Percentiles rank a stretch among this genome's conserved stretches.
Evolutionary conservation across 1,140 invertebrate genomes (phyloP).

Genomic region (Harlomillsia oculata): DNA sequence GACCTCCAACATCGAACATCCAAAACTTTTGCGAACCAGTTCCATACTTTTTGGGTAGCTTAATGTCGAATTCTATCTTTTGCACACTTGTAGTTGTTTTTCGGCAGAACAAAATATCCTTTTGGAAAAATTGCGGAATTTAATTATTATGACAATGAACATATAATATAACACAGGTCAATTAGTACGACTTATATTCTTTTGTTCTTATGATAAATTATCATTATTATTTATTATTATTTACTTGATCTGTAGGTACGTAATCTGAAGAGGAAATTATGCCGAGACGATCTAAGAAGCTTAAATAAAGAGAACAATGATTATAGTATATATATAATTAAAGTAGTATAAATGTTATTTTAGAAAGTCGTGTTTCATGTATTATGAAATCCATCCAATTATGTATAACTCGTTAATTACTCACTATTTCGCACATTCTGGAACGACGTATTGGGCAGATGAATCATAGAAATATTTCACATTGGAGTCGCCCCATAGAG

Average conservation of each 20-base stretch:
- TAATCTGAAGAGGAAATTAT: constrained; percentile 51
- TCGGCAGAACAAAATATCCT: constrained; percentile 59
- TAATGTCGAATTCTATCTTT: constrained; percentile 60
- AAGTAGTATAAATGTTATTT: no score
- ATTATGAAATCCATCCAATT: no score
- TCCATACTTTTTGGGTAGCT: constrained; percentile 55
- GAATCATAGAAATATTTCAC: constrained; percentile 45
- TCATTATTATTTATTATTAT: background rate
- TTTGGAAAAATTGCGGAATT: no score
- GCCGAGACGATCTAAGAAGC: constrained; percentile 57
- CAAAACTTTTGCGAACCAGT: constrained; percentile 57
- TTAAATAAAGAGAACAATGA: no score
- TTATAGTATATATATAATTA: no score
- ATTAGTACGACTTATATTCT: background rate
- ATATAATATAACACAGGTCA: constrained; percentile 5
- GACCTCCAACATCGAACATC: constrained; percentile 72
- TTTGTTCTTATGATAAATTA: background rate
- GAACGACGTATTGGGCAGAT: constrained; percentile 47
- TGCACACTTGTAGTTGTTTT: constrained; percentile 59
- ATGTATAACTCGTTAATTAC: no score
- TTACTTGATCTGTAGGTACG: constrained; percentile 51
- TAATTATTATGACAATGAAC: no score
- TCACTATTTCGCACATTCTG: constrained; percentile 51
- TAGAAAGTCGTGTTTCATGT: no score
- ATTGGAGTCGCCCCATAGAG: constrained; percentile 52